A percentile compares a stretch with the other conserved stretches of the same genome.
These are phyloP conservation scores for Shargacucullia verbasci DNA, from an alignment of 2,888 invertebrate genomes.

Conservation along the genomic window DNA sequence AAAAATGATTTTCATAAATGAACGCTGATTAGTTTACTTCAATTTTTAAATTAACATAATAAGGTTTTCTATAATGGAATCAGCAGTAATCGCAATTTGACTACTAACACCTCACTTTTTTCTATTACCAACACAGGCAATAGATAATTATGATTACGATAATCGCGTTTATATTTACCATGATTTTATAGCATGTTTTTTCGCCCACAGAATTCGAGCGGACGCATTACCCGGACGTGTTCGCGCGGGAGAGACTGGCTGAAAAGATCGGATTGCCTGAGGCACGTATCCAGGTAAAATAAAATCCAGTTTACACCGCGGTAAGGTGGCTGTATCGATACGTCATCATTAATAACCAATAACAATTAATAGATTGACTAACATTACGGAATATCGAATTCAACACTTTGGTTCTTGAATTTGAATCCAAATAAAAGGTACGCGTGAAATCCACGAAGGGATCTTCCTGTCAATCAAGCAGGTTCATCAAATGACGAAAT, in stretches of 20 bases:
- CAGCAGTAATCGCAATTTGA: no score
- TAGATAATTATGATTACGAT: no score
- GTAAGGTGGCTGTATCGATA: slow-evolving; percentile 78
- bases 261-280: slow-evolving; percentile 99
- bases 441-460: no score
- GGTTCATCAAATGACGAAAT: no score
- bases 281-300: slow-evolving; percentile 99
- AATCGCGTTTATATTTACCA: background rate
- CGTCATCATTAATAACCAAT: slow-evolving; percentile 42
- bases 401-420: background rate
- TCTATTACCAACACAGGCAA: no score
- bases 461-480: no score
- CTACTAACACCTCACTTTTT: no score
- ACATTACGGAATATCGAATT: slow-evolving; percentile 9
- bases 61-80: no score
- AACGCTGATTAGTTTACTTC: no score
- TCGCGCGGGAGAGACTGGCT: slow-evolving; percentile 98
- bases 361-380: slow-evolving; percentile 25
- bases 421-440: no score
- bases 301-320: slow-evolving; percentile 86
- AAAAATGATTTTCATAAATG: no score
- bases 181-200: background rate
- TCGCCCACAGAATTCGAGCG: slow-evolving; percentile 95
- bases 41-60: no score
- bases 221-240: slow-evolving; percentile 99